Evolutionary conservation across 2,888 invertebrate species (phyloP), one percentile per base, ranked within the genome.

Genomic region (Drosophila aldrichi): DNA sequence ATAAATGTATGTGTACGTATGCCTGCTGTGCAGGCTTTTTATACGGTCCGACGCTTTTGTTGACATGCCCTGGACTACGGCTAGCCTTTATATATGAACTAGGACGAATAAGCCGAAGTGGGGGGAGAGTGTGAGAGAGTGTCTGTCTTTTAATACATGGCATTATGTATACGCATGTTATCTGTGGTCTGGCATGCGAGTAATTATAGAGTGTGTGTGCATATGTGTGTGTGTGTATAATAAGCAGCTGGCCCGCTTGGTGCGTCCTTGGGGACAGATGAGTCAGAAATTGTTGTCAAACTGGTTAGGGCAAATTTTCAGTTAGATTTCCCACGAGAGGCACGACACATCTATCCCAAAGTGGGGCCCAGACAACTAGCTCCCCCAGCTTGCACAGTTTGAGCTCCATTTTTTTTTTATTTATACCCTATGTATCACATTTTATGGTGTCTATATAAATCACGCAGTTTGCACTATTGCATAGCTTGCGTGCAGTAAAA

Each of bases 91-190:
- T 52, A 36, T 44, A 22, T 36, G 55, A 48, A 34, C 14, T 49
- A 34, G 49, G 49, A 49, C 49, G 34, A 32, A 7, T 12, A 9
- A 10, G 36, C 36, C 34, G 20, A 20, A 36, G 51, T 36, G 52
- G 18, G 3, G 25, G 7, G 6, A 25, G 25, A 7, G 25, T 29
- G 22, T 25, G 46, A 9, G 52, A n/a, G 32, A 20, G 36, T 40
- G 51, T 16, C 58, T 52, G 40, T 16, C 25, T 25, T 36, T 60
- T 68, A 71, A 75, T 65, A 32, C 72, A 81, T 70, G 64, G 54
- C 66, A 83, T 88, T 85, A 70, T 70, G 82, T 82, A 71, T 83
- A 86, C 81, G 87, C 79, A 74, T 76, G 49, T 78, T 77, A 81
- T 83, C 80, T 56, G 63, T 61, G 60, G 59, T 8, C 62, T 29